Evolutionary conservation across 1,140 invertebrate species (phyloP).

Genomic region (Drosophila lacteicornis): DNA sequence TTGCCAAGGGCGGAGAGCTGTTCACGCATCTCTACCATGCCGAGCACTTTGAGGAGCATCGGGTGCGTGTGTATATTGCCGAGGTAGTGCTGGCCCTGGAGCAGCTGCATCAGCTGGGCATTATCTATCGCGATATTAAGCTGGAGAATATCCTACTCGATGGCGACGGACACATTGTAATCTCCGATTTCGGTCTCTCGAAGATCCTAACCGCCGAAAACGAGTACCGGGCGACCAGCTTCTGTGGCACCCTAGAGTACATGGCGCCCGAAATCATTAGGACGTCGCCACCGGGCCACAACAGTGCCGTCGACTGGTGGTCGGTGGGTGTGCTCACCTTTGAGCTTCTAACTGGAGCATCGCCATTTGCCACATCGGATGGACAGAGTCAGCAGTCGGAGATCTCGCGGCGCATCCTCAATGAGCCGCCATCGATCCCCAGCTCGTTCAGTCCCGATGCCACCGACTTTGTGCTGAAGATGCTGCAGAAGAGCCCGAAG

Average conservation of each 20-base stretch:
- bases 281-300: slow-evolving; percentile 93
- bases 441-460: slow-evolving; percentile 87
- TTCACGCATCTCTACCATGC: slow-evolving; percentile 96
- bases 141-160: slow-evolving; percentile 96
- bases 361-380: slow-evolving; percentile 98
- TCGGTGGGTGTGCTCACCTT: slow-evolving; percentile 98
- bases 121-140: slow-evolving; percentile 98
- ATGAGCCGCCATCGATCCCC: slow-evolving; percentile 94
- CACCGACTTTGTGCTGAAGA: slow-evolving; percentile 88
- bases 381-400: slow-evolving; percentile 96
- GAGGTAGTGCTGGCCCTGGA: slow-evolving; percentile 96
- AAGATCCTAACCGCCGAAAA: slow-evolving; percentile 89
- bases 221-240: slow-evolving; percentile 93
- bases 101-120: slow-evolving; percentile 94
- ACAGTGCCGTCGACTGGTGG: slow-evolving; percentile 99
- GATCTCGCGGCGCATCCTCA: slow-evolving; percentile 95
- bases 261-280: slow-evolving; percentile 97
- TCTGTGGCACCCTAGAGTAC: slow-evolving; percentile 99
- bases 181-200: slow-evolving; percentile 96
- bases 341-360: slow-evolving; percentile 98
- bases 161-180: slow-evolving; percentile 94
- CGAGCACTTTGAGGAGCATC: slow-evolving; percentile 93
- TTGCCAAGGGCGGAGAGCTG: slow-evolving; percentile 96
- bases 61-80: slow-evolving; percentile 95
- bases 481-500: slow-evolving; percentile 95